Base-by-base conservation (phyloP, 2,797 vertebrate species). In the Peromyscus aztecus region DNA sequence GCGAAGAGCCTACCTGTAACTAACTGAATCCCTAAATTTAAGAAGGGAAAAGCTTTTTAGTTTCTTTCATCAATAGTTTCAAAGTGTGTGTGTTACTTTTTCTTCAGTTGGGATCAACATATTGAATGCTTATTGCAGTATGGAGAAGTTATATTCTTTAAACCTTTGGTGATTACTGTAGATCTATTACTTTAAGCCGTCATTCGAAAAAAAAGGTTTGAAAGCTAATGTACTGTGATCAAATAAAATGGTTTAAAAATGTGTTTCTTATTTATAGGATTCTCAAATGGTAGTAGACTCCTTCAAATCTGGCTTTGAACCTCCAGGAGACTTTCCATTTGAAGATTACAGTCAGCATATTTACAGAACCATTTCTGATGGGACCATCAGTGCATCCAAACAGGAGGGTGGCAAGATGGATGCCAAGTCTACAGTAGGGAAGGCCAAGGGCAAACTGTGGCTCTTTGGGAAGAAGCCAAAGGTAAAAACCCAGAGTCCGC, bases 381-480 rank as follows among this genome's bases (percentile, higher is more conserved):
- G 99, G 93, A 99, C 99, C 96, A 99, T 99, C 98, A 99, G 99
- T 98, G 99, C 98, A 96, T 99, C 99, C 97, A 99, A 99, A 98
- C 99, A 99, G 16, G 99, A 99, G 93, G 98, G 98, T 77, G 98
- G 98, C 86, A 99, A 99, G 86, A 95, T 99, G 4, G 99, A 99
- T 98, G 98, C 99, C 23, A 99, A 99, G 98, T 99, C 99, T 96
- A 97, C 99, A 0, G 98, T 99, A 59, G 98, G 99, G 98, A 99
- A 99, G 97, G 98, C 99, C 97, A 99, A 99, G 99, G 99, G 99
- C 98, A 99, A 99, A 96, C 99, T 99, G 92, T 99, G 99, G 99
- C 99, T 99, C n/a, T 99, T 99, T 98, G 99, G 99, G 97, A 99
- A 99, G 98, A 99, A 99, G 98, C 99, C 99, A 97, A 99, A 99